Conservation (phyloP, 2,797 vertebrate genomes). For the Cyprinella venusta region DNA sequence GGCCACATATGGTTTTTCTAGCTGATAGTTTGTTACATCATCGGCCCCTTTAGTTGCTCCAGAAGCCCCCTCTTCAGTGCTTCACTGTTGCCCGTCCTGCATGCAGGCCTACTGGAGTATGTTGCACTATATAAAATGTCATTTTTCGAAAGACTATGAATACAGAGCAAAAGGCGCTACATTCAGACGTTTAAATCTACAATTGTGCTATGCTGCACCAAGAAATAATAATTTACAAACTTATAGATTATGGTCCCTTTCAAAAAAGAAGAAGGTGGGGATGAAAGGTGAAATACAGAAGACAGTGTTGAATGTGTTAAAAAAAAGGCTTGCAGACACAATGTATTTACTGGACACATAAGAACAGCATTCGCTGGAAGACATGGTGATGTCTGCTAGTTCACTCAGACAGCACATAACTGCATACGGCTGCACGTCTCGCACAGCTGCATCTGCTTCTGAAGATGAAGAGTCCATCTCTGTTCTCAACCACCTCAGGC, state of each 20-base stretch:
- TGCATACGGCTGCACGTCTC: constrained; percentile 1
- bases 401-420: constrained; percentile 5
- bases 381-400: constrained; percentile 10
- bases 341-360: constrained; percentile 1
- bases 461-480: constrained; percentile 15
- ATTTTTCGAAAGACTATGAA: neutral
- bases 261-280: neutral
- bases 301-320: constrained; percentile 3
- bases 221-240: neutral
- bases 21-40: neutral
- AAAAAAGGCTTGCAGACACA: neutral
- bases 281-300: neutral
- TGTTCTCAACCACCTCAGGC: constrained; percentile 16
- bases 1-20: neutral
- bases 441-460: constrained; percentile 4
- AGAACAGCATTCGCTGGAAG: constrained; percentile 12
- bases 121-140: neutral
- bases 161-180: neutral
- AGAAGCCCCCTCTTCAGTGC: neutral
- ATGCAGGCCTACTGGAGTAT: neutral
- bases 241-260: neutral
- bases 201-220: neutral
- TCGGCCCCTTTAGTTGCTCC: neutral
- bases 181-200: neutral
- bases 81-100: neutral